phyloP scores from a whole-genome alignment of 2,797 vertebrate species.

The Tauraco hartlaubi region DNA sequence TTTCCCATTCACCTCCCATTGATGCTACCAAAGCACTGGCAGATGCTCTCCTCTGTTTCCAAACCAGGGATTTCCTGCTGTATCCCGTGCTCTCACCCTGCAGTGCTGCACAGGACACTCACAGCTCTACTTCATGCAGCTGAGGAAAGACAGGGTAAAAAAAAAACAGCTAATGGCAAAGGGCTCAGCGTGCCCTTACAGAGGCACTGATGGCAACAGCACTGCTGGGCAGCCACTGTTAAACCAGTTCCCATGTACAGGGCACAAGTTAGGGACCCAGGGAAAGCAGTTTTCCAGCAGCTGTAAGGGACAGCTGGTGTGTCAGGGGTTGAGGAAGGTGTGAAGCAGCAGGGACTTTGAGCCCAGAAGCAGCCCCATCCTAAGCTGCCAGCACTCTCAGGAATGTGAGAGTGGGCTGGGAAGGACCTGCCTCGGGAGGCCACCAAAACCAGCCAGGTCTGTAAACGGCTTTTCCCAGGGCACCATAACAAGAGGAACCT shows the following conservation, averaged over 20 bases:
- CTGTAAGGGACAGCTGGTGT: neutral
- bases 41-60: neutral
- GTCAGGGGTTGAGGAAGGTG: neutral
- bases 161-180: neutral
- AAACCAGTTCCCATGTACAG: neutral
- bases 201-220: accelerated
- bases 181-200: neutral
- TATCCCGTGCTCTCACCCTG: neutral
- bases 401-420: neutral
- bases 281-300: neutral
- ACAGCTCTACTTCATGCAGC: neutral
- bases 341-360: neutral
- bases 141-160: neutral
- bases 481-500: neutral
- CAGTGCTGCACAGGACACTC: neutral
- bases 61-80: neutral
- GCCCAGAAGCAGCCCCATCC: neutral
- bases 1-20: neutral
- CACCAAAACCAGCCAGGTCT: neutral
- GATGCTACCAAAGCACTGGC: neutral
- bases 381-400: neutral
- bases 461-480: neutral
- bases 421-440: neutral
- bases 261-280: neutral
- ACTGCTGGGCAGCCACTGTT: neutral